phyloP scores from a whole-genome alignment of 2,113 vertebrate species.

The Malurus cyaneus region DNA sequence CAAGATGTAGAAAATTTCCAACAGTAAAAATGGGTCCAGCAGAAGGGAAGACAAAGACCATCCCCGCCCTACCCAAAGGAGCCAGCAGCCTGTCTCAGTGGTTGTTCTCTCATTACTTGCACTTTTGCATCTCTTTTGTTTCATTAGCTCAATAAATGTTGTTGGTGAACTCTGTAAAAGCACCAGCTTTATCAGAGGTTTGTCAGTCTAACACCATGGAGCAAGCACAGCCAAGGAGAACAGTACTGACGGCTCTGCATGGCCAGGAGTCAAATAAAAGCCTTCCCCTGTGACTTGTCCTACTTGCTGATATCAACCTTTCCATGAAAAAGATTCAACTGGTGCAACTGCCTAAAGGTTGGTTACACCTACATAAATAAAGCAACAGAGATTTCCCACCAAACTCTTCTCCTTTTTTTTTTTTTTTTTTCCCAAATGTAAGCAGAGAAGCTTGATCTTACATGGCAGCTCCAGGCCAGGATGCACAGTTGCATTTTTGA shows the following conservation, averaged over 20 bases:
- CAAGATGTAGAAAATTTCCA: neutral
- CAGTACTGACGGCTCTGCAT: neutral
- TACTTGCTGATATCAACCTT: neutral
- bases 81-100: neutral
- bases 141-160: neutral
- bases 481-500: slow-evolving; percentile 90
- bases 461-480: slow-evolving; percentile 91
- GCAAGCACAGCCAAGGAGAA: neutral
- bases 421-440: neutral
- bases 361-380: neutral
- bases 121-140: neutral
- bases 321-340: neutral
- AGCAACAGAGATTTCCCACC: neutral
- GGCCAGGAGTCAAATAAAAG: neutral
- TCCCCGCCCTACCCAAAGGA: rapidly evolving
- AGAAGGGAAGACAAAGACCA: neutral
- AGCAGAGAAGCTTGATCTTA: slow-evolving; percentile 73
- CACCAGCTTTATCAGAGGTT: neutral
- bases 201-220: neutral
- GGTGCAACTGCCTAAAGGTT: neutral
- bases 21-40: neutral
- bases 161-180: neutral
- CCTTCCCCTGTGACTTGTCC: neutral
- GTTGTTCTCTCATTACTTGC: neutral
- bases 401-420: neutral